Conservation (phyloP, 30 jellyfish, hydroid and myxozoan genomes). For the Clytia hemisphaerica region DNA sequence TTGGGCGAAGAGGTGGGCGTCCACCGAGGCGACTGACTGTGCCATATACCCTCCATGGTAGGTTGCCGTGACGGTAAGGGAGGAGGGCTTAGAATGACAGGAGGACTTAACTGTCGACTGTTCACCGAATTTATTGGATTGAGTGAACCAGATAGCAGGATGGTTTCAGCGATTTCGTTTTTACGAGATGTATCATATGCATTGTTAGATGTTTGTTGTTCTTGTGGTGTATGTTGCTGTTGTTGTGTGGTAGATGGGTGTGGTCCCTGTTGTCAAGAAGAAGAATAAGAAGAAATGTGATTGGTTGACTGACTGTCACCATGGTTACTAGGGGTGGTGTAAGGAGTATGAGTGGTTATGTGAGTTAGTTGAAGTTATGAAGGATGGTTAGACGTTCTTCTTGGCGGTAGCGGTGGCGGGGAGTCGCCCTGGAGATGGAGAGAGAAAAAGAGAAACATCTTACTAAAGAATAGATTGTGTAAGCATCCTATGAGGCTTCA, state of each 20-base stretch:
- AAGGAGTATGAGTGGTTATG: background rate
- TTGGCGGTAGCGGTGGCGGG: too few species aligned
- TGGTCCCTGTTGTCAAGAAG: too few species aligned
- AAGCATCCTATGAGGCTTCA: too few species aligned
- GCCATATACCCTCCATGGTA: slow-evolving; percentile 19
- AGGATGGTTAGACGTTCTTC: background rate
- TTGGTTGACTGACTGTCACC: background rate
- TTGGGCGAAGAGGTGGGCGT: slow-evolving; percentile 7
- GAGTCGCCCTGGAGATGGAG: too few species aligned
- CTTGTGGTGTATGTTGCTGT: too few species aligned
- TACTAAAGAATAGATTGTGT: too few species aligned
- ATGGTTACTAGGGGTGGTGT: background rate
- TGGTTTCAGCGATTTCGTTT: background rate
- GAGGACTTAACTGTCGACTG: too few species aligned
- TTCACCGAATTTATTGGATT: too few species aligned
- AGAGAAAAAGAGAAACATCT: too few species aligned
- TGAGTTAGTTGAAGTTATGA: background rate
- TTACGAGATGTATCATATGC: slow-evolving; percentile 6
- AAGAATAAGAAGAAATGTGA: slow-evolving; percentile 5
- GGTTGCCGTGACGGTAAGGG: slow-evolving; percentile 85
- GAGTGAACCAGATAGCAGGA: background rate
- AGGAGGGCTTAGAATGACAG: slow-evolving; percentile 61
- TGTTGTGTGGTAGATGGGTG: too few species aligned
- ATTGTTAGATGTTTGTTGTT: too few species aligned
- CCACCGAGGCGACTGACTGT: background rate